phyloP scores from a whole-genome alignment of 2,888 invertebrate genomes.

The Eremobia ochroleuca region DNA sequence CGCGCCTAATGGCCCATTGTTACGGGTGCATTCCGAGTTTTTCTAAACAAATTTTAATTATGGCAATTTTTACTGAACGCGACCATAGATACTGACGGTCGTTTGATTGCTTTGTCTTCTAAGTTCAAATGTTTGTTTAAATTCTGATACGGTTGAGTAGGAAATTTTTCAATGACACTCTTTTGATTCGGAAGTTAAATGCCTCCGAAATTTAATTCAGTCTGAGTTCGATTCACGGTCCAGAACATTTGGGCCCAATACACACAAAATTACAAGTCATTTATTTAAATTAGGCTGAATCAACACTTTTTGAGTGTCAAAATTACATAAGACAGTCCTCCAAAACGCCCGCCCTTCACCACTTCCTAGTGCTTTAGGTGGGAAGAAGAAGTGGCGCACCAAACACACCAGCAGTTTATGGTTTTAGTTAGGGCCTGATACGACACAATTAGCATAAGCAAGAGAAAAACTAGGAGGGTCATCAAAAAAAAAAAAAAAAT shows the following conservation, averaged over 20 bases:
- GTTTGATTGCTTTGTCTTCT: conserved; percentile 62
- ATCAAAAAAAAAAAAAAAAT: no score
- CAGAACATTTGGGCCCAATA: background rate
- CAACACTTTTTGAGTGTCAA: background rate
- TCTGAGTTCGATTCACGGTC: conserved; percentile 7
- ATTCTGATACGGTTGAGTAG: conserved; percentile 58
- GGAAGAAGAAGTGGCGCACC: background rate
- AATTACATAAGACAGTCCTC: background rate
- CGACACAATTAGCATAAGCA: background rate
- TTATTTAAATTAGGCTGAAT: background rate
- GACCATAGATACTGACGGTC: conserved; percentile 63
- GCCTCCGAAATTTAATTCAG: background rate
- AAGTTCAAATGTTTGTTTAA: conserved; percentile 64
- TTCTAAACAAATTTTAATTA: conserved; percentile 85
- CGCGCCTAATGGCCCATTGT: conserved; percentile 89
- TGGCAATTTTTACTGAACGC: conserved; percentile 89
- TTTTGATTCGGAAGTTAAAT: background rate
- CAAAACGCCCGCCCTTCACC: background rate
- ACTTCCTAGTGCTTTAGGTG: no score
- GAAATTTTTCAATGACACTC: conserved; percentile 63
- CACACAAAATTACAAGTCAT: background rate
- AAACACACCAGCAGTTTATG: background rate
- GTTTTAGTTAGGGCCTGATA: background rate
- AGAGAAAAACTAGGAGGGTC: no score
- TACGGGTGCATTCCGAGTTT: conserved; percentile 77